A percentile compares a stretch with the other conserved stretches of the same genome.
These are phyloP conservation scores for Columba guinea DNA, from an alignment of 2,797 vertebrate species.

Conservation along the genomic window DNA sequence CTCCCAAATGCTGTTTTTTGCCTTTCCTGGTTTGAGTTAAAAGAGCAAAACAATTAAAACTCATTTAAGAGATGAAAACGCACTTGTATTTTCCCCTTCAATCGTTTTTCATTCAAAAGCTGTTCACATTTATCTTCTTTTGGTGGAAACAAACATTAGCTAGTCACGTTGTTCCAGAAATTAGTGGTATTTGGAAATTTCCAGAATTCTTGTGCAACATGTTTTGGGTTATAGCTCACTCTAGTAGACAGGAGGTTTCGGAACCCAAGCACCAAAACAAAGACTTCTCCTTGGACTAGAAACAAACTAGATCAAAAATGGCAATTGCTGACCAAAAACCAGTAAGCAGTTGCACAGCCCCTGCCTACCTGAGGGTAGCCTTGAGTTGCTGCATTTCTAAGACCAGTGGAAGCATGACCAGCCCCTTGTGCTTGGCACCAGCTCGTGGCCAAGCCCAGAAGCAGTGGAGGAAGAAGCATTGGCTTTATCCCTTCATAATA, in stretches of 20 bases:
- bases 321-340: not conserved
- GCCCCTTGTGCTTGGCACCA: not conserved
- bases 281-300: not conserved
- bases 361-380: not conserved
- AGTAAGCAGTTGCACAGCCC: not conserved
- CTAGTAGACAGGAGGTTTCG: not conserved
- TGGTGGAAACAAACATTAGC: not conserved
- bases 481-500: not conserved
- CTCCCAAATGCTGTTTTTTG: not conserved
- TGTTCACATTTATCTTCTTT: not conserved
- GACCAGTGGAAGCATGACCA: not conserved
- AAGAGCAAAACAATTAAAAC: not conserved
- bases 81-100: not conserved
- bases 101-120: not conserved
- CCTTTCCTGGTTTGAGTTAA: not conserved
- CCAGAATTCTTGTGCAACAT: not conserved
- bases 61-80: not conserved
- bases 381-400: not conserved
- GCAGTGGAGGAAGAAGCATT: not conserved
- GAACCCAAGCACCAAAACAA: not conserved
- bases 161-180: not conserved
- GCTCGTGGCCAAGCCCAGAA: accelerated
- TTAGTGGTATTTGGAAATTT: not conserved
- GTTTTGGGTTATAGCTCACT: not conserved
- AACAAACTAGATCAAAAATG: not conserved